These are phyloP conservation scores for Osmoderma eremita DNA, from an alignment of 2,888 invertebrate species.

Conservation along the genomic window DNA sequence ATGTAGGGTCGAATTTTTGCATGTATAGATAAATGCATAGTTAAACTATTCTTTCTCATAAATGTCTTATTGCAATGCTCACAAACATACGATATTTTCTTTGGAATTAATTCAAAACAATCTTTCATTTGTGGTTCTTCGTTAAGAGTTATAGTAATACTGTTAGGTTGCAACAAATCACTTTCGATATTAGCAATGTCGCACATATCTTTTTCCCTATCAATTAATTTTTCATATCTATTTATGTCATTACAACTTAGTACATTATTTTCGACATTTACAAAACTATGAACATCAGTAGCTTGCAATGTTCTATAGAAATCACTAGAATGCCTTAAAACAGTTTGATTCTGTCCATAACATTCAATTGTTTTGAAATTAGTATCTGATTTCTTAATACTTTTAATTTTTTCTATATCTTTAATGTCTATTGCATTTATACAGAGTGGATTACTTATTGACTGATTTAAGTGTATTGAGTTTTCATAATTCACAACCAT, in stretches of 20 bases:
- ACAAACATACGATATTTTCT: constrained; percentile 55
- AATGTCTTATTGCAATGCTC: constrained; percentile 58
- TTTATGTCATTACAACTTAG: constrained; percentile 18
- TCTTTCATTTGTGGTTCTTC: constrained; percentile 8
- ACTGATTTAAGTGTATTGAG: constrained; percentile 26
- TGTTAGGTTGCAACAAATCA: constrained; percentile 3
- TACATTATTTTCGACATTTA: constrained; percentile 23
- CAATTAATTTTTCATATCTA: constrained; percentile 18
- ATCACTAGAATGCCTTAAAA: constrained; percentile 49
- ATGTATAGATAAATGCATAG: constrained; percentile 59
- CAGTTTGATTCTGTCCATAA: constrained; percentile 45
- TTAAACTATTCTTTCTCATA: constrained; percentile 57
- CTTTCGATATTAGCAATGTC: not conserved
- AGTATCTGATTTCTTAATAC: constrained; percentile 14
- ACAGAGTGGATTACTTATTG: constrained; percentile 10
- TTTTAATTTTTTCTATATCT: constrained; percentile 7
- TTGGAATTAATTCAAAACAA: constrained; percentile 22
- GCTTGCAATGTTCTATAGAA: constrained; percentile 43
- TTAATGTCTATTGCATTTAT: constrained; percentile 14
- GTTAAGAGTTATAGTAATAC: not conserved
- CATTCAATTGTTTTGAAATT: constrained; percentile 26
- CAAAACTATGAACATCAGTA: constrained; percentile 21
- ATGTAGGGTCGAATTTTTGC: constrained; percentile 57
- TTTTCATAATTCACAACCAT: constrained; percentile 37
- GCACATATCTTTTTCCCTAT: constrained; percentile 2